Conservation (phyloP, 30 jellyfish, hydroid and myxozoan genomes). For the Cassiopea xamachana region DNA sequence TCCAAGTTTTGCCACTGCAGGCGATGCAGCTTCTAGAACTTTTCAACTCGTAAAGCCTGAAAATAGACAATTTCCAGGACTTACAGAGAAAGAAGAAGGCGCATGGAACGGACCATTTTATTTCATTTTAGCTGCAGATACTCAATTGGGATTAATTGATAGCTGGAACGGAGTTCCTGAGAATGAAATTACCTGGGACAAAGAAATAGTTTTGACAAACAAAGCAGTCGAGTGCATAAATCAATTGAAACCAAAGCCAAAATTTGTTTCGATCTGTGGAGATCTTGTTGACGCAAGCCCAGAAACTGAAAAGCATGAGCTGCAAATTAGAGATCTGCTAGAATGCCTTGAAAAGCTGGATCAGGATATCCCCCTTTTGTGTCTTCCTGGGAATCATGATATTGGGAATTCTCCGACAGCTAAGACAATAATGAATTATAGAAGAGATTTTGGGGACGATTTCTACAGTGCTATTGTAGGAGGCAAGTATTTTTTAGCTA, state of each 20-base stretch:
- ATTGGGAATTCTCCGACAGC: conserved; percentile 90
- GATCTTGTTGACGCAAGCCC: conserved; percentile 95
- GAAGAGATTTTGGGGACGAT: conserved; percentile 84
- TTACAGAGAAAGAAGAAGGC: conserved; percentile 45
- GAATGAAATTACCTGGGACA: conserved; percentile 76
- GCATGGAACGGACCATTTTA: conserved; percentile 69
- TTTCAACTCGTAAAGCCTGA: conserved; percentile 12
- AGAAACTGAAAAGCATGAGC: conserved; percentile 60
- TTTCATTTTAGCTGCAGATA: conserved; percentile 93
- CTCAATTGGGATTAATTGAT: conserved; percentile 92
- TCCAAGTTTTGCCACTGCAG: neutral
- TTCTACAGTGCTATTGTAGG: conserved; percentile 82
- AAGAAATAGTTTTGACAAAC: conserved; percentile 84
- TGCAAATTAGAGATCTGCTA: conserved; percentile 77
- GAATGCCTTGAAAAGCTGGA: conserved; percentile 57
- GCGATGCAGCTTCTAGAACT: neutral
- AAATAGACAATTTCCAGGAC: conserved; percentile 44
- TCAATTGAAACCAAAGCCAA: conserved; percentile 79
- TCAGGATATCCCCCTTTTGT: conserved; percentile 68
- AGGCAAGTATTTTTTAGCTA: conserved; percentile 46
- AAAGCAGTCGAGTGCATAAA: conserved; percentile 75
- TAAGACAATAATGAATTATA: conserved; percentile 62
- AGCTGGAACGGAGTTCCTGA: conserved; percentile 86
- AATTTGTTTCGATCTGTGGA: conserved; percentile 91
- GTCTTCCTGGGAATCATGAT: conserved; percentile 97